Conservation (phyloP, 2,113 vertebrate genomes). For the Gymnocephalus cernua region DNA sequence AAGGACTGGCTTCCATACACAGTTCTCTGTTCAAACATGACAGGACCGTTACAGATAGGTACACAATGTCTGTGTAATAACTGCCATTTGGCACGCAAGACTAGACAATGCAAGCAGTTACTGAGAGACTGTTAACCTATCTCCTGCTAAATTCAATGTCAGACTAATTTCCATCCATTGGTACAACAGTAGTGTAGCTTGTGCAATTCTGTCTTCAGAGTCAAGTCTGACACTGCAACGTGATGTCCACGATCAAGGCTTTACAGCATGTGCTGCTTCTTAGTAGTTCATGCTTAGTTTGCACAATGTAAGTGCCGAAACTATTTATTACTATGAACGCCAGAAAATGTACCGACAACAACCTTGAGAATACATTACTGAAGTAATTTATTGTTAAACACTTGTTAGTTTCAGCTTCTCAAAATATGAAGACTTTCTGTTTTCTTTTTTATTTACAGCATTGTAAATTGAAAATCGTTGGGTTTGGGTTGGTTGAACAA, state of each 20-base stretch:
- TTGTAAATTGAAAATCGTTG: too few species aligned
- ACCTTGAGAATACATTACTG: not conserved
- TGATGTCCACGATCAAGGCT: not conserved
- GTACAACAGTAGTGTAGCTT: not conserved
- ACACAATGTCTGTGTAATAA: not conserved
- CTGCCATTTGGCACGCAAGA: not conserved
- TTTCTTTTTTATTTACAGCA: too few species aligned
- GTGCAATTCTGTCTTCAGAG: not conserved
- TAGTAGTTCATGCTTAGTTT: not conserved
- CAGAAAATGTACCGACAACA: not conserved
- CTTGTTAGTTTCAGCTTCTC: too few species aligned
- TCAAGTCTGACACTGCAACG: not conserved
- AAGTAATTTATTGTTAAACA: not conserved
- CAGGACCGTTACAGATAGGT: not conserved
- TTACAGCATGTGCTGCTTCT: too few species aligned
- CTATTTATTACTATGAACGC: not conserved
- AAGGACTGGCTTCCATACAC: not conserved
- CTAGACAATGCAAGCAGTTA: not conserved
- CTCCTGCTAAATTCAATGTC: not conserved
- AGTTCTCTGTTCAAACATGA: conserved; percentile 13
- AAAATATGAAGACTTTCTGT: too few species aligned
- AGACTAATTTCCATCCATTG: not conserved
- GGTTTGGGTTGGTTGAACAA: too few species aligned
- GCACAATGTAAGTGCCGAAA: not conserved
- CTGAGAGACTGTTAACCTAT: not conserved